phyloP scores from a whole-genome alignment of 2,888 invertebrate genomes.

The Amphipyra tragopoginis region DNA sequence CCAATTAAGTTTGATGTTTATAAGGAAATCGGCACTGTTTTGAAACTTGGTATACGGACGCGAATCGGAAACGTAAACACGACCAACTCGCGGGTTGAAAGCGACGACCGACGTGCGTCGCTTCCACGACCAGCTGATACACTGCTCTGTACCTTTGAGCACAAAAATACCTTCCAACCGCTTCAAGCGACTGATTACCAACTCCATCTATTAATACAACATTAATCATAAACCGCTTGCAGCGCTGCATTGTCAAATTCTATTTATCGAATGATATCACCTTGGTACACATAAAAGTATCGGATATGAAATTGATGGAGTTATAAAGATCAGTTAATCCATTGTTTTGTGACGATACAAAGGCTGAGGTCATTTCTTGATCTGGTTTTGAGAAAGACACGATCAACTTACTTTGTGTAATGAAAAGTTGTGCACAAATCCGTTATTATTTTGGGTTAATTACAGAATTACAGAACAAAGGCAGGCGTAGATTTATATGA shows the following conservation, averaged over 20 bases:
- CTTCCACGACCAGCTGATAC: conserved; percentile 75
- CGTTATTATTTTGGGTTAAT: conserved; percentile 18
- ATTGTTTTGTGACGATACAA: conserved; percentile 48
- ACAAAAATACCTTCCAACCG: conserved; percentile 68
- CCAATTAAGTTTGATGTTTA: conserved; percentile 38
- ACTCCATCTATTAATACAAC: conserved; percentile 42
- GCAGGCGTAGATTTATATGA: conserved; percentile 7
- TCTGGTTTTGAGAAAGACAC: conserved; percentile 37
- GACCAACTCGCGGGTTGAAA: conserved; percentile 67
- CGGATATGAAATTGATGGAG: conserved; percentile 41
- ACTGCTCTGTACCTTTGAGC: conserved; percentile 70
- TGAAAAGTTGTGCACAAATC: conserved; percentile 17
- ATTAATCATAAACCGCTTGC: conserved; percentile 52
- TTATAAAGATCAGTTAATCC: conserved; percentile 47
- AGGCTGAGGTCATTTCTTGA: conserved; percentile 44
- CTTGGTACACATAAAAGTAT: conserved; percentile 51
- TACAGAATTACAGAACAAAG: conserved; percentile 32
- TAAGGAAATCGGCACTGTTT: conserved; percentile 53
- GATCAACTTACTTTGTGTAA: conserved; percentile 21
- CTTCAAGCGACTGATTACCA: conserved; percentile 63
- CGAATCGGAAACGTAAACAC: conserved; percentile 65
- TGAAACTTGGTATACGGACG: conserved; percentile 38
- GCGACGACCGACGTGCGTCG: conserved; percentile 70
- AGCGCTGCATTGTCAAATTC: conserved; percentile 59
- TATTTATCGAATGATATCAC: conserved; percentile 55